These are phyloP conservation scores for Cnemophilus loriae DNA, from an alignment of 2,113 vertebrate species.

Conservation along the genomic window DNA sequence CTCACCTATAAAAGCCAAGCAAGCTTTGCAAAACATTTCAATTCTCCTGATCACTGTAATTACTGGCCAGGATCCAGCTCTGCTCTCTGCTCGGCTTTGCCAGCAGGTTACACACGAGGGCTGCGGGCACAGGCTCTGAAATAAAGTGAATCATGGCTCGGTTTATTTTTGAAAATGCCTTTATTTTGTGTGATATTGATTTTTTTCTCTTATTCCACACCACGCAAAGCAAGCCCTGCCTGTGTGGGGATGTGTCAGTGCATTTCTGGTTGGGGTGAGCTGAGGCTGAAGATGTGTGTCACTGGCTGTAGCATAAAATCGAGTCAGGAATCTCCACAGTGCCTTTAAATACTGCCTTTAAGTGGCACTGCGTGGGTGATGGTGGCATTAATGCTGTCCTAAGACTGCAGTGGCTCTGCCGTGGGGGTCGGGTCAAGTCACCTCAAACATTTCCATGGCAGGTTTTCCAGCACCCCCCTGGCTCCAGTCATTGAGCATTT, in stretches of 20 bases:
- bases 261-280: not conserved
- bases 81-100: not conserved
- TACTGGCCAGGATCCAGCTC: slow-evolving; percentile 39
- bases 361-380: not conserved
- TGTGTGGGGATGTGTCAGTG: not conserved
- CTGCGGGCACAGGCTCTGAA: not conserved
- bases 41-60: slow-evolving; percentile 60
- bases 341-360: not conserved
- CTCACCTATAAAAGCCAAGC: slow-evolving; percentile 42
- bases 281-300: not conserved
- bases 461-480: not conserved
- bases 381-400: not conserved
- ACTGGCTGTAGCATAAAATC: fast-evolving
- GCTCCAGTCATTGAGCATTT: not conserved
- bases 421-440: fast-evolving
- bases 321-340: not conserved
- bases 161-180: not conserved
- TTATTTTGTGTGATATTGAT: not conserved
- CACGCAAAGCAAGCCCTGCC: not conserved
- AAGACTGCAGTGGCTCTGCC: not conserved
- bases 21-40: slow-evolving; percentile 56
- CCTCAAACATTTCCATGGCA: not conserved
- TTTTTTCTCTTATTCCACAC: not conserved
- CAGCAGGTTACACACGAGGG: slow-evolving; percentile 21
- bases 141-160: not conserved